Conservation (phyloP, 2,797 vertebrate species). For the Rhincodon typus region DNA sequence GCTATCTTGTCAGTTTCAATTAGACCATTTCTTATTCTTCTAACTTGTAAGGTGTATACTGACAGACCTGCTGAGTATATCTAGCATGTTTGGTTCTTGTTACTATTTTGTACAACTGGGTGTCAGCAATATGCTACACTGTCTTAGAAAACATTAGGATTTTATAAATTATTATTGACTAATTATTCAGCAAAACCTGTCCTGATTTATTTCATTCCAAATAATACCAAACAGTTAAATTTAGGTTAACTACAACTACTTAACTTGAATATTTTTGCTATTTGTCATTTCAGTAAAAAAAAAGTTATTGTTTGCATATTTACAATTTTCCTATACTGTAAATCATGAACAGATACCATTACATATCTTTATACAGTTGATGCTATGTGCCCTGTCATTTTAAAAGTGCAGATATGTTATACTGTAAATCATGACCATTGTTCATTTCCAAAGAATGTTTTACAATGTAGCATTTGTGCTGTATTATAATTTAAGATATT, state of each 20-base stretch:
- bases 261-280: neutral
- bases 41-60: neutral
- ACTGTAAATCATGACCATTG: neutral
- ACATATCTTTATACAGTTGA: neutral
- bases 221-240: neutral
- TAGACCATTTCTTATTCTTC: neutral
- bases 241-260: neutral
- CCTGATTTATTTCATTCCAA: neutral
- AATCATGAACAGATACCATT: neutral
- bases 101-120: neutral
- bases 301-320: neutral
- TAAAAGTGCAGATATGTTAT: neutral
- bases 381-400: neutral
- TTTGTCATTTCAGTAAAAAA: neutral
- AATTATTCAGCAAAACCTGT: neutral
- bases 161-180: neutral
- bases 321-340: neutral
- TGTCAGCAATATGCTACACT: neutral
- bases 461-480: neutral
- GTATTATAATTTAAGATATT: neutral
- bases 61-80: neutral
- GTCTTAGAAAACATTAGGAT: neutral
- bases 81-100: neutral
- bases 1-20: neutral
- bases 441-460: neutral